Conservation (phyloP, 2,888 invertebrate species). For the Agrilus biguttatus region DNA sequence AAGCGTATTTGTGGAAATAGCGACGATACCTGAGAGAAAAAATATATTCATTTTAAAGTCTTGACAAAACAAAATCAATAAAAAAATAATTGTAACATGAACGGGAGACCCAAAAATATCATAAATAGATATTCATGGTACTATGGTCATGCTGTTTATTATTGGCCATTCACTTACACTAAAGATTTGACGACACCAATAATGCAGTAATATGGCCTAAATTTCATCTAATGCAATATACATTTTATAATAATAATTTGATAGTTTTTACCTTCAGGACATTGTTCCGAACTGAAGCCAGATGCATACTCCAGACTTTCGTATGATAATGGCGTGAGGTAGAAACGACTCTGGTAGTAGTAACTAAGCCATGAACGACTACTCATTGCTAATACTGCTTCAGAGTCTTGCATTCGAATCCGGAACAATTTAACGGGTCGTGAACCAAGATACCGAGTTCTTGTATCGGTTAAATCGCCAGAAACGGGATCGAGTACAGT, state of each 20-base stretch:
- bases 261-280: constrained; percentile 62
- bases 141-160: no score
- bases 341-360: constrained; percentile 92
- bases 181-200: no score
- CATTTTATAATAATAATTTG: not conserved
- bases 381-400: constrained; percentile 95
- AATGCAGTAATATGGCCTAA: no score
- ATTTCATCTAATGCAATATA: not conserved
- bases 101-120: no score
- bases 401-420: constrained; percentile 88
- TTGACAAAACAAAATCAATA: constrained; percentile 1
- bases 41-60: constrained; percentile 1
- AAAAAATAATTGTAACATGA: no score
- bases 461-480: constrained; percentile 91
- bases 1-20: constrained; percentile 94
- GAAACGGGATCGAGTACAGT: constrained; percentile 92
- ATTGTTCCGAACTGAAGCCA: constrained; percentile 93
- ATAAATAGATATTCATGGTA: no score
- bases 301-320: constrained; percentile 95
- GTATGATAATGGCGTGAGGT: constrained; percentile 90
- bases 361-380: constrained; percentile 97
- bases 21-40: constrained; percentile 59
- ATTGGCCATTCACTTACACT: no score
- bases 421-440: constrained; percentile 91
- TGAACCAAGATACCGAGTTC: constrained; percentile 85